These are phyloP conservation scores for Eupithecia insigniata DNA, from an alignment of 2,888 invertebrate genomes.

Conservation along the genomic window DNA sequence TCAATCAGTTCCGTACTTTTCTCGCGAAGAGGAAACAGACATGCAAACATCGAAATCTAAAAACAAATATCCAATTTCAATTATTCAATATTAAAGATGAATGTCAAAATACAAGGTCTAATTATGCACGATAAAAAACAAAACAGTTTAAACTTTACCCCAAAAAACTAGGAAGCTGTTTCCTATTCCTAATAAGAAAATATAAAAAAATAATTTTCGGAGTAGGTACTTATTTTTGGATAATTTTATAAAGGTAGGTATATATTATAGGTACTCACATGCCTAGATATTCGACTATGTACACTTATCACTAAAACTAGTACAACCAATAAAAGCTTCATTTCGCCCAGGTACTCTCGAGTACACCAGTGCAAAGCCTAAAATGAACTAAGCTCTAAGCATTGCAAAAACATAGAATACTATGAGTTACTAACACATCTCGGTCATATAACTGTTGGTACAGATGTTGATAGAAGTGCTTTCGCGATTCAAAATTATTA, in stretches of 20 bases:
- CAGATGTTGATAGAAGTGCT: constrained; percentile 31
- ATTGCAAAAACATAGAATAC: constrained; percentile 25
- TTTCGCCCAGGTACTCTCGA: constrained; percentile 29
- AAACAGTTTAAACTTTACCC: too few species aligned
- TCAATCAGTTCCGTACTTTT: not conserved
- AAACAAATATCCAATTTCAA: too few species aligned
- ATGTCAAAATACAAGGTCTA: too few species aligned
- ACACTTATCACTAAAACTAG: constrained; percentile 31
- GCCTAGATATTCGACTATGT: constrained; percentile 28
- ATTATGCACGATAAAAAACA: too few species aligned
- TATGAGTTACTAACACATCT: constrained; percentile 23
- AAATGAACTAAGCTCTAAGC: constrained; percentile 41
- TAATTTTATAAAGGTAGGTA: not conserved
- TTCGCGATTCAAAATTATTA: constrained; percentile 9
- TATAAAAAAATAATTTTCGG: not conserved
- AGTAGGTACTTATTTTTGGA: not conserved
- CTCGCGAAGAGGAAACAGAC: too few species aligned
- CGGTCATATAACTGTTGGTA: constrained; percentile 41
- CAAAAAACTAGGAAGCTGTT: too few species aligned
- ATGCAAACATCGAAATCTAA: too few species aligned
- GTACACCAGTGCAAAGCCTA: constrained; percentile 32
- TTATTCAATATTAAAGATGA: too few species aligned
- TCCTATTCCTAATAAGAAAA: too few species aligned
- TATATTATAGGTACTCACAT: constrained; percentile 31
- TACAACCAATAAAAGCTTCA: constrained; percentile 37